phyloP scores from a whole-genome alignment of 35 echinoderm and acorn worm species.

The Apostichopus parvimensis region DNA sequence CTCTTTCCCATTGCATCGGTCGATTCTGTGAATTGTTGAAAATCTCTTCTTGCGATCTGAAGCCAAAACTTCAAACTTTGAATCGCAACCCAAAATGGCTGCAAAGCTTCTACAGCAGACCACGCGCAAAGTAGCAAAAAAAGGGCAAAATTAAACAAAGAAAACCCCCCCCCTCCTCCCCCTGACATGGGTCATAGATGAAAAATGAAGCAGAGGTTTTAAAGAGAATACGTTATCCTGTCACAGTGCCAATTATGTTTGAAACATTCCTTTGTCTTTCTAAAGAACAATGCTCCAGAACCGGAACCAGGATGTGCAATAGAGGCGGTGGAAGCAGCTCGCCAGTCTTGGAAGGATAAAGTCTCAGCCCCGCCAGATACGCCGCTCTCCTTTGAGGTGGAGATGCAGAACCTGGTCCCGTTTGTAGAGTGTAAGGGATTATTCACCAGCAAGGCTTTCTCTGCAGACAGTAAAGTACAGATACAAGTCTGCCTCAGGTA shows the following conservation, averaged over 20 bases:
- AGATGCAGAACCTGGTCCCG: constrained; percentile 97
- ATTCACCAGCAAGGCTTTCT: constrained; percentile 67
- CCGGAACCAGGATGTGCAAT: constrained; percentile 83
- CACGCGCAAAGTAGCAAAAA: no score
- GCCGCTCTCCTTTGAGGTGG: constrained; percentile 66
- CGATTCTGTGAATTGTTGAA: no score
- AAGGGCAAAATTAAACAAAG: no score
- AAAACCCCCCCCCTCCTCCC: no score
- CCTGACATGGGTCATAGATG: neutral
- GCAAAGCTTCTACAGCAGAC: no score
- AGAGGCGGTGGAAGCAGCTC: constrained; percentile 82
- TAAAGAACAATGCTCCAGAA: constrained; percentile 84
- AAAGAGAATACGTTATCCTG: neutral
- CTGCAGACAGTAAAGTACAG: constrained; percentile 78
- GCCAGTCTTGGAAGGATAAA: constrained; percentile 86
- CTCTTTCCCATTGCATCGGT: no score
- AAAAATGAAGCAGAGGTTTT: neutral
- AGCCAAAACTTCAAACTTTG: no score
- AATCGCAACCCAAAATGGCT: no score
- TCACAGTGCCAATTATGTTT: neutral
- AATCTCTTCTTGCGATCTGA: no score
- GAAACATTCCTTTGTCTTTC: neutral
- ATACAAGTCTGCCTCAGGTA: constrained; percentile 90
- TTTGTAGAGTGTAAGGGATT: constrained; percentile 94
- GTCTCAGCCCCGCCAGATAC: constrained; percentile 26